Percentiles rank a stretch among this genome's conserved stretches.
phyloP scores from a whole-genome alignment of 53 echinoderm and acorn worm genomes.

The Holothuria scabra region DNA sequence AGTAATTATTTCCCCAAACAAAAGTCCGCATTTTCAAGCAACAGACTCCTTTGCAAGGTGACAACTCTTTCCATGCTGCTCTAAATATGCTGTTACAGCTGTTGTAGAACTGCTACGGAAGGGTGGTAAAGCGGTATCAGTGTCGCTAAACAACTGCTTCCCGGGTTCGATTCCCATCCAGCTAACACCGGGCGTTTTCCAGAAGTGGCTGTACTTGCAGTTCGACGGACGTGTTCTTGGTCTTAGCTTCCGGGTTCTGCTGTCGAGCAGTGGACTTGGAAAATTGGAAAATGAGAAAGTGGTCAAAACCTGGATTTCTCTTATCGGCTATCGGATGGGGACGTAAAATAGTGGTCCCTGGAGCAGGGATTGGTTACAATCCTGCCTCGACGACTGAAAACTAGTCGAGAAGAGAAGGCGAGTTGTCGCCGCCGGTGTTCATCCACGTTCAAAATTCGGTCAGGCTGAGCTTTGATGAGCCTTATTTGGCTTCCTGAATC shows the following conservation, averaged over 20 bases:
- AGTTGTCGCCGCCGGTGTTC: conserved; percentile 22
- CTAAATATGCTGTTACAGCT: too few species aligned
- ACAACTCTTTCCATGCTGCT: too few species aligned
- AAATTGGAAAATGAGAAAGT: background rate
- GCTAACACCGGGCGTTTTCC: conserved; percentile 14
- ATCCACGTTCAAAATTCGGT: background rate
- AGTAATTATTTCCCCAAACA: too few species aligned
- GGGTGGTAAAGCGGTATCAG: conserved; percentile 5
- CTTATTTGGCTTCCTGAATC: too few species aligned
- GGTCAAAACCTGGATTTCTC: conserved; percentile 5
- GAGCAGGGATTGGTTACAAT: conserved; percentile 2
- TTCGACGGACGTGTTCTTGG: conserved; percentile 20
- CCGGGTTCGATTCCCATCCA: conserved; percentile 5
- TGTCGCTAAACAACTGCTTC: background rate
- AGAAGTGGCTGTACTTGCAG: conserved; percentile 27
- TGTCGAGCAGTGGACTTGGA: background rate
- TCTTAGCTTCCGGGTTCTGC: background rate
- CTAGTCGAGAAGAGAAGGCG: conserved; percentile 30
- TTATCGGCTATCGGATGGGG: conserved; percentile 4
- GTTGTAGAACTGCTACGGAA: background rate
- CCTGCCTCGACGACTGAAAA: background rate
- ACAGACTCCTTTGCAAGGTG: too few species aligned
- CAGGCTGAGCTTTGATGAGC: background rate
- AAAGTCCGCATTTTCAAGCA: too few species aligned
- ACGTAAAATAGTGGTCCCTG: background rate